Evolutionary conservation across 2,113 vertebrate genomes (phyloP).

Genomic region (Larimichthys crocea): DNA sequence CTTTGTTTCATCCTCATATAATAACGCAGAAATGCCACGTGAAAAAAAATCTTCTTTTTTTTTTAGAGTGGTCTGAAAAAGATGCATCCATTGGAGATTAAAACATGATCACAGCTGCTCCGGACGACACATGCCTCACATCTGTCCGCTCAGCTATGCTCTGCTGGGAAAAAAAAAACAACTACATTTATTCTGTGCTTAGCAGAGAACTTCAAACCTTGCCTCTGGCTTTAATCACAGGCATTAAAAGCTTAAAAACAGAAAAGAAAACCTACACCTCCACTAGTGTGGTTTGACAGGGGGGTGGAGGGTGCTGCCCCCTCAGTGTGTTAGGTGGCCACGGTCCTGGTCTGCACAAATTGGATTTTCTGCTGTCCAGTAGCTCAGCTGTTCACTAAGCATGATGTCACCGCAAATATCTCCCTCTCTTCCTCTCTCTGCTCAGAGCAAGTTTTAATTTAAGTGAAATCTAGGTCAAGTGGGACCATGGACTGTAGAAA

Average conservation of each 20-base stretch:
- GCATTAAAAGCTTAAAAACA: slow-evolving; percentile 73
- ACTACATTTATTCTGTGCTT: slow-evolving; percentile 31
- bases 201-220: slow-evolving; percentile 55
- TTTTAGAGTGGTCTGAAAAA: not conserved
- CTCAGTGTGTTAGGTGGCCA: slow-evolving; percentile 29
- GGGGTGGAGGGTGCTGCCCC: slow-evolving; percentile 11
- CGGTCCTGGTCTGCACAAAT: slow-evolving; percentile 58
- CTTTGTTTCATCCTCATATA: not conserved
- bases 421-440: not conserved
- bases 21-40: not conserved
- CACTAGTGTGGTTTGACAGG: slow-evolving; percentile 13
- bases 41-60: not conserved
- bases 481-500: not conserved
- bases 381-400: slow-evolving; percentile 55
- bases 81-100: slow-evolving; percentile 39
- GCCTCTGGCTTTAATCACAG: slow-evolving; percentile 64
- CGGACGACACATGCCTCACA: slow-evolving; percentile 16
- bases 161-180: not conserved
- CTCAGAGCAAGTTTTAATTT: slow-evolving; percentile 53
- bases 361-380: slow-evolving; percentile 61
- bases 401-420: slow-evolving; percentile 50
- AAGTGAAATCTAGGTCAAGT: slow-evolving; percentile 70
- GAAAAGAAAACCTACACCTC: slow-evolving; percentile 4
- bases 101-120: slow-evolving; percentile 33
- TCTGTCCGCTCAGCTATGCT: slow-evolving; percentile 39